Evolutionary conservation across 2,797 vertebrate genomes (phyloP).

Genomic region (Gila robusta): DNA sequence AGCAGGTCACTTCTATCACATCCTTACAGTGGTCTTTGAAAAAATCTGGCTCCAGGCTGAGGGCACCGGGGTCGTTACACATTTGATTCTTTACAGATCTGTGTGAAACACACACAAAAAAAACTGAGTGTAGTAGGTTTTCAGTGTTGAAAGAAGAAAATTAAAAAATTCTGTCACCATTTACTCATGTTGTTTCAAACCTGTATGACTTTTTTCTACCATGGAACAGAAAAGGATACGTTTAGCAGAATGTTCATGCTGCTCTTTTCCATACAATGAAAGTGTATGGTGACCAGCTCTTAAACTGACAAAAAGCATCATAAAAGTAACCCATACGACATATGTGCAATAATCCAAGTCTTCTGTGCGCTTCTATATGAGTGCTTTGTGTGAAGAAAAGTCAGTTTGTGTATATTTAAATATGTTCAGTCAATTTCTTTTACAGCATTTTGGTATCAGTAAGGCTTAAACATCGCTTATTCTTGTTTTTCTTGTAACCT

Average conservation of each 20-base stretch:
- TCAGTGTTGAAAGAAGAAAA: not conserved
- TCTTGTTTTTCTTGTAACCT: not conserved
- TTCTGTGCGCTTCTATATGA: not conserved
- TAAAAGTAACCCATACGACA: not conserved
- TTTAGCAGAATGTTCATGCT: not conserved
- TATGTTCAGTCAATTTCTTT: not conserved
- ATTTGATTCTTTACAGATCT: constrained; percentile 79
- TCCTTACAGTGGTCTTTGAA: constrained; percentile 82
- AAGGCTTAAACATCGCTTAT: not conserved
- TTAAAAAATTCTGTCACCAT: not conserved
- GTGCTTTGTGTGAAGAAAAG: not conserved
- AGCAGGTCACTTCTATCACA: constrained; percentile 82
- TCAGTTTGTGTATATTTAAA: not conserved
- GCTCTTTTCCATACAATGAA: not conserved
- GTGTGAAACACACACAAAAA: constrained; percentile 1
- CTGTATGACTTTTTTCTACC: not conserved
- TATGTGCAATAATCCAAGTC: not conserved
- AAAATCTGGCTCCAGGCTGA: constrained; percentile 65
- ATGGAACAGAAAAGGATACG: not conserved
- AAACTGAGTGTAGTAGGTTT: not conserved
- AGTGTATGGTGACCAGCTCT: not conserved
- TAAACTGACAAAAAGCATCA: not conserved
- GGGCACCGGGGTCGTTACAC: constrained; percentile 77
- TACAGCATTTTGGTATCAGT: not conserved
- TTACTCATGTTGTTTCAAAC: constrained; percentile 3